phyloP scores from a whole-genome alignment of 2,113 vertebrate genomes.

The Ictalurus furcatus region DNA sequence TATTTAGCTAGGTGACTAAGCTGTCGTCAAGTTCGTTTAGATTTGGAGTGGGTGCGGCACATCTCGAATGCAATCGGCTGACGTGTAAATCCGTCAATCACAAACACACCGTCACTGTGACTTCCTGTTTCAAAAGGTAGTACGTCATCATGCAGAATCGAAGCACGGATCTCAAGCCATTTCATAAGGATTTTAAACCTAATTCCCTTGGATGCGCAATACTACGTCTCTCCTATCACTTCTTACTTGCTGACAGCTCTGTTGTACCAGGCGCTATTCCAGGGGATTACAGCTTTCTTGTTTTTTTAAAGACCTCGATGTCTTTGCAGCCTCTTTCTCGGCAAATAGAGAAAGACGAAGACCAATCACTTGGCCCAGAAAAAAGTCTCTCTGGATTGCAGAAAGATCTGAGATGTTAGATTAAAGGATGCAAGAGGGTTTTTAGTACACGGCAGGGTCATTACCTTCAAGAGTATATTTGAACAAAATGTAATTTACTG shows the following conservation, averaged over 20 bases:
- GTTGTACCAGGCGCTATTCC: background rate
- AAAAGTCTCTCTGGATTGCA: background rate
- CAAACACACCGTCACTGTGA: background rate
- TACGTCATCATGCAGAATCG: background rate
- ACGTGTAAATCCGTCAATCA: background rate
- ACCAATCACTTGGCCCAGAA: background rate
- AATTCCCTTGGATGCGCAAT: background rate
- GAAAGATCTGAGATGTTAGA: background rate
- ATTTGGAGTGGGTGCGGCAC: background rate
- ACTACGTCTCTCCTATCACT: background rate
- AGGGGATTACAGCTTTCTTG: background rate
- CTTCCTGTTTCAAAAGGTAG: background rate
- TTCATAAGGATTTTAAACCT: background rate
- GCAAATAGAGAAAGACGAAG: background rate
- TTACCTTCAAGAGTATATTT: background rate
- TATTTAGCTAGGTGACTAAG: background rate
- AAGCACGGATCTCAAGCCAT: background rate
- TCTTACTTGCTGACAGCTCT: background rate
- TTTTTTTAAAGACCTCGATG: background rate
- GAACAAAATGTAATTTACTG: background rate
- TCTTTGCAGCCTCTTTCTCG: background rate
- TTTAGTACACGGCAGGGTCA: background rate
- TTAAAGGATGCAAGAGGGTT: background rate
- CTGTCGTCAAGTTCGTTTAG: background rate
- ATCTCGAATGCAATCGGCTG: background rate